A percentile compares a stretch with the other conserved stretches of the same genome.
Evolutionary conservation across 2,888 invertebrate genomes (phyloP).

Genomic region (Limnephilus auricula): DNA sequence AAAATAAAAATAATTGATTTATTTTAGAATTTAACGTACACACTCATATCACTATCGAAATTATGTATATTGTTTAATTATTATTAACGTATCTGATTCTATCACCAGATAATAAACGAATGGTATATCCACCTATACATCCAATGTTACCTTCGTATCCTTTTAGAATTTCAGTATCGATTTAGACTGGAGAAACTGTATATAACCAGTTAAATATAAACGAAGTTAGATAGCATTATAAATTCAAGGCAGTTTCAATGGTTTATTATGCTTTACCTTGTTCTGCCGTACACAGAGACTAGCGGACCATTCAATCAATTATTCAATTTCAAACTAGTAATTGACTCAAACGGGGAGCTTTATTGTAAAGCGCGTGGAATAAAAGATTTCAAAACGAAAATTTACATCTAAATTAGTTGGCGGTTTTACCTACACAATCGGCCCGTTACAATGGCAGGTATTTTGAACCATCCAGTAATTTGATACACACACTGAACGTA

Average conservation of each 20-base stretch:
- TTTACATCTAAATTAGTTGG: constrained; percentile 25
- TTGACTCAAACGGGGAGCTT: background rate
- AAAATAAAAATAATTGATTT: too few species aligned
- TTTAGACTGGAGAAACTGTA: background rate
- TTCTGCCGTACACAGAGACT: background rate
- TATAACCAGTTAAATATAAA: background rate
- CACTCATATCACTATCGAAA: too few species aligned
- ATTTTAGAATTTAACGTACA: too few species aligned
- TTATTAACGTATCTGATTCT: too few species aligned
- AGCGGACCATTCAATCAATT: constrained; percentile 2
- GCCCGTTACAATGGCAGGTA: background rate
- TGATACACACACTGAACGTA: background rate
- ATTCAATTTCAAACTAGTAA: constrained; percentile 15
- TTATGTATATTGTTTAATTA: too few species aligned
- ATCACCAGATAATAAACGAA: too few species aligned
- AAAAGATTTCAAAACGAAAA: constrained; percentile 10
- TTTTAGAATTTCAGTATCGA: background rate
- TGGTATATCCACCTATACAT: too few species aligned
- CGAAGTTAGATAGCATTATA: background rate
- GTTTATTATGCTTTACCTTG: background rate
- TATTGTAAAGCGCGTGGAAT: background rate
- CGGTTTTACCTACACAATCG: background rate
- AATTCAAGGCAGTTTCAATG: background rate
- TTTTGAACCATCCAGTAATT: background rate
- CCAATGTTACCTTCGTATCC: too few species aligned